Conservation (phyloP, 2,113 vertebrate genomes). For the Chloebia gouldiae region DNA sequence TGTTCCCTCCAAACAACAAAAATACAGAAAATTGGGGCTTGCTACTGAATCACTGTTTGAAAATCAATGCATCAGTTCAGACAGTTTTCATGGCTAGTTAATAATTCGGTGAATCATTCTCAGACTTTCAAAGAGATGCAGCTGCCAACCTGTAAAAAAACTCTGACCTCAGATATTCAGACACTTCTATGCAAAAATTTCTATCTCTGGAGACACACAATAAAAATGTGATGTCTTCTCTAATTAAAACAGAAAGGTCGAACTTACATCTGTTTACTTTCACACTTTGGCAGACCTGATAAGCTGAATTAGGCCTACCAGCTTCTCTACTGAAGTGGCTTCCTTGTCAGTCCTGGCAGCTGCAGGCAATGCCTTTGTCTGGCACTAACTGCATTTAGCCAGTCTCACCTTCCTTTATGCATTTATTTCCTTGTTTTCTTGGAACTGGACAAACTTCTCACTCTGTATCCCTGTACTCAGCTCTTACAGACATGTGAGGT, state of each 20-base stretch:
- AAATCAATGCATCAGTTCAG: neutral
- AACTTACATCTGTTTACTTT: constrained; percentile 17
- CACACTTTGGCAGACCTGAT: neutral
- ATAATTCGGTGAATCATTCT: neutral
- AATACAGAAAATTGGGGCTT: neutral
- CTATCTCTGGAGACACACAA: neutral
- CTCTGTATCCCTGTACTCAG: neutral
- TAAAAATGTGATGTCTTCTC: neutral
- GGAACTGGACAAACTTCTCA: neutral
- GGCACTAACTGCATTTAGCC: neutral
- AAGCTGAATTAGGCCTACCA: neutral
- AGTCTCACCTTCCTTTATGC: neutral
- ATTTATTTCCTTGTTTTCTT: neutral
- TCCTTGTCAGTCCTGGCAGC: neutral
- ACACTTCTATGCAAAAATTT: neutral
- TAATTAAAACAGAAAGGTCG: constrained; percentile 24
- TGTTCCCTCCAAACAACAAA: fast-evolving
- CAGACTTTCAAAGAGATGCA: neutral
- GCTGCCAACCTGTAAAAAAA: neutral
- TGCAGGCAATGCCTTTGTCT: neutral
- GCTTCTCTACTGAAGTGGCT: neutral
- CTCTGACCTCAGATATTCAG: neutral
- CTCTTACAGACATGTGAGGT: neutral
- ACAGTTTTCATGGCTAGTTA: neutral
- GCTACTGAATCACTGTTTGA: neutral